These are phyloP conservation scores for Chromis chromis DNA, from an alignment of 2,797 vertebrate genomes.

Conservation along the genomic window DNA sequence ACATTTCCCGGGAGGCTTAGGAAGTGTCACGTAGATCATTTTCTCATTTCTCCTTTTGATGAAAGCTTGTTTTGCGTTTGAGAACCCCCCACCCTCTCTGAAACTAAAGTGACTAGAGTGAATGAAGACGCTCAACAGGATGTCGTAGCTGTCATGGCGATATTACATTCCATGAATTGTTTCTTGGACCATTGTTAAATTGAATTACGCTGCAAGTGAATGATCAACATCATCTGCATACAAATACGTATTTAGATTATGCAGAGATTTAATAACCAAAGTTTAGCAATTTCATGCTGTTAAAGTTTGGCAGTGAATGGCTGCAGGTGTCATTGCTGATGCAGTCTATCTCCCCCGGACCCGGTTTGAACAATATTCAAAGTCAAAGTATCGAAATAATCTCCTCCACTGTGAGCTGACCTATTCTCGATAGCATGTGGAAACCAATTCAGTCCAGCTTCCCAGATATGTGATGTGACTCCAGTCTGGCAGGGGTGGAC, in stretches of 20 bases:
- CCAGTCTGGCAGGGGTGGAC: conserved; percentile 69
- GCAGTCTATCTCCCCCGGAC: conserved; percentile 12
- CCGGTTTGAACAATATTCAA: conserved; percentile 45
- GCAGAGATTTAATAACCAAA: conserved; percentile 50
- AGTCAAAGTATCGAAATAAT: conserved; percentile 59
- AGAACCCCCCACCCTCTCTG: conserved; percentile 20
- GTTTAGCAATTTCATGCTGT: background rate
- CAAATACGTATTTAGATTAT: conserved; percentile 53
- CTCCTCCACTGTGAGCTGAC: conserved; percentile 56
- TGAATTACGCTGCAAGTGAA: conserved; percentile 53
- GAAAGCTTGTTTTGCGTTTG: conserved; percentile 68
- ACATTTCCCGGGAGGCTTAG: conserved; percentile 63
- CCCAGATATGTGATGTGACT: conserved; percentile 69
- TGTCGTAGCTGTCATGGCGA: conserved; percentile 60
- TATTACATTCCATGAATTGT: conserved; percentile 67
- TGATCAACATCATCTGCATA: conserved; percentile 61
- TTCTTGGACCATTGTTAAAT: conserved; percentile 59
- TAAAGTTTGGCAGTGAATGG: conserved; percentile 21
- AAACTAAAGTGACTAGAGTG: conserved; percentile 57
- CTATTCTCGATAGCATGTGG: conserved; percentile 50
- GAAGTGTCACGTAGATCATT: conserved; percentile 73
- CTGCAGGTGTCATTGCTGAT: conserved; percentile 18
- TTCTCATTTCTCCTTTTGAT: conserved; percentile 78
- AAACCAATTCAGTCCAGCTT: conserved; percentile 64
- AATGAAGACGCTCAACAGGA: conserved; percentile 66